Base-by-base conservation (phyloP, 2,113 vertebrate genomes). In the Lanius collurio region DNA sequence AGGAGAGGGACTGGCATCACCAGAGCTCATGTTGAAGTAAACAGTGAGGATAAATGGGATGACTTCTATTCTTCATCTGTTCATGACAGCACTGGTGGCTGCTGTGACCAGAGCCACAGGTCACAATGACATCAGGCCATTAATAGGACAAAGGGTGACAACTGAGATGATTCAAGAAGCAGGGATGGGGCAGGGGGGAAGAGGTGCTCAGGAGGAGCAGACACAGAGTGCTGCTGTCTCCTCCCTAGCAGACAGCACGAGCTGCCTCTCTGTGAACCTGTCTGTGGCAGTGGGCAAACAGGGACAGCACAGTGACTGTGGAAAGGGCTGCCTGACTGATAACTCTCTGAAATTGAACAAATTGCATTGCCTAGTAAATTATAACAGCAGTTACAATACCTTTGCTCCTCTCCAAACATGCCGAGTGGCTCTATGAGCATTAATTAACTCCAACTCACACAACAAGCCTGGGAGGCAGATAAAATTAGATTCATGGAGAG, bases 51-150 rank as follows among this genome's bases (percentile, higher is more conserved):
- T 46, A 84, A 89, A 78, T 2, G 30, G 59, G 44, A 46, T 55
- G 42, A 44, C 67, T 86, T 60, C 3, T 44, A 19, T 23, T 86
- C 79, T 73, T 82, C 88, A 15, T 37, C 68, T 75, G 17, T 22
- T 41, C 64, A 31, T 78, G 83, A 82, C 35, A 63, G 93, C 80
- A 87, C 56, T 28, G 33, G 64, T 26, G 80, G 68, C 71, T 83
- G 76, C 83, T 67, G 50, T 13, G 35, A 60, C 80, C 74, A 74
- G 78, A 83, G 87, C 44, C 90, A 89, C 73, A 30, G 83, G 89
- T 94, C 95, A 87, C 2, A 3, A 82, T 95, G 95, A 96, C 91
- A 91, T 95, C 95, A 97, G 86, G 44, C 86, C 7, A 1, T 77
- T 92, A 89, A 78, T 3, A 47, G 93, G 69, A 84, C 87, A 56